phyloP scores from a whole-genome alignment of 2,888 invertebrate species.

The Drosophila trichaetosa region DNA sequence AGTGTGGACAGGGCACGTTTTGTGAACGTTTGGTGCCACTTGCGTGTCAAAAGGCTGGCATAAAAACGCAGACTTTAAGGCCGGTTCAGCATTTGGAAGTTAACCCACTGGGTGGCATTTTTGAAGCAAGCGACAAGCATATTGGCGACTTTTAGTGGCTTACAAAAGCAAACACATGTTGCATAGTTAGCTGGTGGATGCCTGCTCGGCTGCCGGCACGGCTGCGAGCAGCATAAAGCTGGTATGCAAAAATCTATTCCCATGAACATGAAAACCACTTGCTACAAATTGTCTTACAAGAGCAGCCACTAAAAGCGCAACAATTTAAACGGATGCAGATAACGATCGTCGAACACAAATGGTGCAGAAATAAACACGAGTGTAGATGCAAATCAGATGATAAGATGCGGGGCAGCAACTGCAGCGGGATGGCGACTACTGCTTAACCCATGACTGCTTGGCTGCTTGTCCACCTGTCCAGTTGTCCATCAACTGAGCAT shows the following conservation, averaged over 20 bases:
- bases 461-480: constrained; percentile 27
- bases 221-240: constrained; percentile 4
- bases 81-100: constrained; percentile 12
- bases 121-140: constrained; percentile 31
- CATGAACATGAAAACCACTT: constrained; percentile 80
- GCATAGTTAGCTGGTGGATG: constrained; percentile 1
- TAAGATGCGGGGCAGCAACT: constrained; percentile 47
- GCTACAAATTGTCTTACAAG: constrained; percentile 79
- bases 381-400: constrained; percentile 82
- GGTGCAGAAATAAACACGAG: constrained; percentile 84
- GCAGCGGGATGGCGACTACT: constrained; percentile 35
- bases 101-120: constrained; percentile 62
- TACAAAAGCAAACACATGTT: constrained; percentile 57
- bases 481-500: constrained; percentile 74
- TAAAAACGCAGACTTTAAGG: constrained; percentile 70
- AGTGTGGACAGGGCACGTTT: constrained; percentile 68
- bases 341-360: constrained; percentile 83
- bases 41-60: constrained; percentile 73
- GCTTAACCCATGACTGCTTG: constrained; percentile 65
- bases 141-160: constrained; percentile 38
- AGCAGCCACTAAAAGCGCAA: constrained; percentile 65
- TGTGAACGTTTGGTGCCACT: constrained; percentile 48
- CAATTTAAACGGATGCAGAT: constrained; percentile 81
- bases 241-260: constrained; percentile 78
- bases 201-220: background rate